Evolutionary conservation across 2,113 vertebrate genomes (phyloP), one percentile per base, ranked within the genome.

Genomic region (Origma solitaria): DNA sequence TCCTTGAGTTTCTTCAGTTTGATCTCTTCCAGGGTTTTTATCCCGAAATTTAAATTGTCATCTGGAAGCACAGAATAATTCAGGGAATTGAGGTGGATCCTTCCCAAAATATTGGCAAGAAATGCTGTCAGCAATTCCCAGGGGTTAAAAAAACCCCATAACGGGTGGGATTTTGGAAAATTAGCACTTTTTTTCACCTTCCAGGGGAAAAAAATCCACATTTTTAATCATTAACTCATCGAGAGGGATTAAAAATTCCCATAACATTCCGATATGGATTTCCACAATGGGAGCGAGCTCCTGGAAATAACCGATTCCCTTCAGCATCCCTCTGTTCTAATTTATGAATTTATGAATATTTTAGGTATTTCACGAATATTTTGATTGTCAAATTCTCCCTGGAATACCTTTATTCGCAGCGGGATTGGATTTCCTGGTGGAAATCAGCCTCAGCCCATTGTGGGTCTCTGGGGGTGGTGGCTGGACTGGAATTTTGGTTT

Each of bases 21-120:
- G 88, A 99, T 99, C 97, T 99, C 99, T 93, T 99, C 98, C 69
- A 99, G 93, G 24, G 99, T 99, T 97, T 99, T 99, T 82, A 99
- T 98, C 75, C 99, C 98, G 42, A 99, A 99, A 96, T 99, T 98
- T 81, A 99, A 97, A 12, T 90, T 94, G 82, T 98, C 98, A 72
- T 97, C 99, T 99, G 92, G 53, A 86, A 94, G 95, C 47, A 37
- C 6, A 85, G 64, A 94, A 65, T 0, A 22, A 10, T 27, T 49
- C 68, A 85, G 53, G 68, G 58, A 66, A 21, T 1, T 16, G 25
- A 65, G 23, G 22, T 2, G 12, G 19, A 61, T 23, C 51, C 47
- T 66, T 71, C 42, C 44, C 28, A 5, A 25, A 88, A 44, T 35
- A 13, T 27, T 71, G 44, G 1, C 1, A 57, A 81, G 19, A 37